Conservation (phyloP, 92 coral and sea anemone genomes). For the Palythoa heliodiscus region DNA sequence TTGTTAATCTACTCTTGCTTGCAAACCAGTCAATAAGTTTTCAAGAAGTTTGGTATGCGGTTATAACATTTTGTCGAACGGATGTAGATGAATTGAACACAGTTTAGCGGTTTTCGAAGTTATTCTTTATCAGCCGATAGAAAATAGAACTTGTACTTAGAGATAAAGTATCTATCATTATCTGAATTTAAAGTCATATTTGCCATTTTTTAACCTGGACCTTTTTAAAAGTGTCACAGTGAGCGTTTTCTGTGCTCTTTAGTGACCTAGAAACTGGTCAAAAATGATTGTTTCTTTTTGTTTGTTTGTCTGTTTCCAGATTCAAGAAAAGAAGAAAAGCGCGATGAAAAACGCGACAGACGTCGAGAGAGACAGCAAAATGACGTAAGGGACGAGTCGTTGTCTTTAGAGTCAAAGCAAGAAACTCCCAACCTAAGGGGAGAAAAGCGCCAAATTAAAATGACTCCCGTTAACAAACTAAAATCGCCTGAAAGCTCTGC, state of each 20-base stretch:
- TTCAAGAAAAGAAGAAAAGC: constrained; percentile 43
- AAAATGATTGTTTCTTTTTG: background rate
- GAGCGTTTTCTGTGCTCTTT: background rate
- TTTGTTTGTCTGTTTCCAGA: constrained; percentile 11
- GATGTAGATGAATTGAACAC: too few species aligned
- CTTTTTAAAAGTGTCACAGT: too few species aligned
- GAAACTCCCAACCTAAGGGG: constrained; percentile 24
- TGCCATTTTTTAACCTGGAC: too few species aligned
- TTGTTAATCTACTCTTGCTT: too few species aligned
- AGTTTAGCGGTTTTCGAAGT: too few species aligned
- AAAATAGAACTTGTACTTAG: too few species aligned
- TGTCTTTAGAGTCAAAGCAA: constrained; percentile 30
- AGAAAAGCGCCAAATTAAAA: constrained; percentile 12
- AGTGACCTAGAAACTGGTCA: background rate
- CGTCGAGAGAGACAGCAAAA: constrained; percentile 35
- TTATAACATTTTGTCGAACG: too few species aligned
- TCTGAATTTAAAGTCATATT: too few species aligned
- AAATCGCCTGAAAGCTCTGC: constrained; percentile 62
- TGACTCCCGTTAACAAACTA: constrained; percentile 15
- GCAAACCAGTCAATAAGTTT: too few species aligned
- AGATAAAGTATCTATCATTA: too few species aligned
- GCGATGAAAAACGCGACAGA: constrained; percentile 54
- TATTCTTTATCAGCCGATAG: too few species aligned
- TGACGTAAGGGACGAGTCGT: constrained; percentile 14
- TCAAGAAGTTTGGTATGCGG: too few species aligned